Conservation (phyloP, 2,888 invertebrate species). For the Siphonodentalium dalli region DNA sequence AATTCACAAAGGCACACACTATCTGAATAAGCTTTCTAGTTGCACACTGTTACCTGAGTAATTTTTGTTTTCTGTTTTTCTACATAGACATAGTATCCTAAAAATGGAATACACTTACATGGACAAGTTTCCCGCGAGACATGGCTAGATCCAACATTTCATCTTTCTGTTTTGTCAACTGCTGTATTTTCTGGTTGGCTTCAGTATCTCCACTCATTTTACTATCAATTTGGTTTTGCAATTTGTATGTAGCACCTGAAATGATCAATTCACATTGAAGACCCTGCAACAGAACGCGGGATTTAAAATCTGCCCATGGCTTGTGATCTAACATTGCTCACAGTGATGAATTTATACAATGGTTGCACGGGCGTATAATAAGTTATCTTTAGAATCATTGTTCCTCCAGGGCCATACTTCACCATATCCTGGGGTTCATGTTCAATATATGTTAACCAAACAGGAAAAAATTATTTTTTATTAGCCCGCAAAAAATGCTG, state of each 20-base stretch:
- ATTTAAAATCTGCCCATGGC: not conserved
- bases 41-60: not conserved
- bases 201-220: constrained; percentile 36
- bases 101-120: constrained; percentile 43
- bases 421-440: no score
- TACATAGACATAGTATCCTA: not conserved
- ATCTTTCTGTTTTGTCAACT: constrained; percentile 57
- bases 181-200: constrained; percentile 34
- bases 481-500: no score
- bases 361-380: no score
- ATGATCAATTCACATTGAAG: constrained; percentile 5
- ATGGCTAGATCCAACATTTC: constrained; percentile 57
- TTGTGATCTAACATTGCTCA: no score
- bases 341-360: no score
- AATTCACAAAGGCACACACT: not conserved
- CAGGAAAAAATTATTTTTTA: no score
- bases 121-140: constrained; percentile 60
- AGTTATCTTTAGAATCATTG: no score
- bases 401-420: no score
- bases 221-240: constrained; percentile 42
- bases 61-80: not conserved
- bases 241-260: constrained; percentile 45
- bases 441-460: no score
- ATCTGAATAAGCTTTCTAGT: not conserved
- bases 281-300: not conserved